These are phyloP conservation scores for Eriosoma lanigerum DNA, from an alignment of 1,140 invertebrate genomes.

Conservation along the genomic window DNA sequence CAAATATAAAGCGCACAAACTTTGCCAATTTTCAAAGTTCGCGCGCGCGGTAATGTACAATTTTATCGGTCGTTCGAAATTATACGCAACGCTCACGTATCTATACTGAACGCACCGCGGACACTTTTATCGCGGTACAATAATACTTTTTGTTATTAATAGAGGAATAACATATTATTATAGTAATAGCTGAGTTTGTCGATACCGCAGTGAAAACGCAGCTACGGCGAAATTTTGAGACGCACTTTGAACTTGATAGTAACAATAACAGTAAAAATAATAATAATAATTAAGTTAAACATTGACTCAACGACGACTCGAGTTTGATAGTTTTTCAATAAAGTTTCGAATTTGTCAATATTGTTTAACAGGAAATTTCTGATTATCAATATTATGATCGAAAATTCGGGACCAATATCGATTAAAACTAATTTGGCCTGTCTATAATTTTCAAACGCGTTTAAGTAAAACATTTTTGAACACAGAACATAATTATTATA, in stretches of 20 bases:
- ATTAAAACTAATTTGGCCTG: conserved; percentile 23
- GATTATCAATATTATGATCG: no score
- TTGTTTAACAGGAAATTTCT: background rate
- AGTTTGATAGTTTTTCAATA: background rate
- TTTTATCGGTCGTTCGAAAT: conserved; percentile 35
- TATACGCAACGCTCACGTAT: background rate
- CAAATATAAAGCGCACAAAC: conserved; percentile 22
- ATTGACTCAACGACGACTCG: no score
- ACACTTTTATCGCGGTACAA: background rate
- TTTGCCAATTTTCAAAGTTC: conserved; percentile 46
- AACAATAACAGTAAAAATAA: no score
- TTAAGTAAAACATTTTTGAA: background rate
- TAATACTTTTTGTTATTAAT: conserved; percentile 30
- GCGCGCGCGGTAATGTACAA: background rate
- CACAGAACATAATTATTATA: background rate
- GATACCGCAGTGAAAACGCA: no score
- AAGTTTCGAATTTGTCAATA: background rate
- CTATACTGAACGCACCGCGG: background rate
- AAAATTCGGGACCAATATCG: background rate
- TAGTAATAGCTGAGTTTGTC: no score
- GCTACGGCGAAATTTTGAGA: no score
- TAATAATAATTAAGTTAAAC: no score
- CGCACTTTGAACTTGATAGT: no score
- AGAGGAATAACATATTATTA: no score
- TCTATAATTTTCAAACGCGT: background rate